Evolutionary conservation across 2,797 vertebrate genomes (phyloP).

Genomic region (Argya squamiceps): DNA sequence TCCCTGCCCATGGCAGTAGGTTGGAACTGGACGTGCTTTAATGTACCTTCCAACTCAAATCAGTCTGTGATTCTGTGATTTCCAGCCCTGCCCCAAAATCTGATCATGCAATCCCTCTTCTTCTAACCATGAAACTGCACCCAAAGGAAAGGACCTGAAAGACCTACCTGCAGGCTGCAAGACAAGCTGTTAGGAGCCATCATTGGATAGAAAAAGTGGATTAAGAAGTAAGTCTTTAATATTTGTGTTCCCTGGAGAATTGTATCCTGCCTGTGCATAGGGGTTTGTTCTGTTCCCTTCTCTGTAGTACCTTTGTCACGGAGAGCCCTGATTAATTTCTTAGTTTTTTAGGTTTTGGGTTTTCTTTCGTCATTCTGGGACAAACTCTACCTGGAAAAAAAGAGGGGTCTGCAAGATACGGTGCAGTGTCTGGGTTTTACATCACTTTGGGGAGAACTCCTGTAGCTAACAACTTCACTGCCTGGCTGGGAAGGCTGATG

Average conservation of each 20-base stretch:
- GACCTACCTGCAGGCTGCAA: not conserved
- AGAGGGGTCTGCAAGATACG: not conserved
- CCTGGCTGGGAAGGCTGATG: not conserved
- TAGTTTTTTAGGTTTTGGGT: not conserved
- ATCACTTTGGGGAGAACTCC: fast-evolving
- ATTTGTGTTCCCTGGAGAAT: not conserved
- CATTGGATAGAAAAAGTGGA: not conserved
- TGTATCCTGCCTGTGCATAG: not conserved
- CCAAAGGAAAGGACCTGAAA: not conserved
- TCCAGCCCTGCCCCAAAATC: not conserved
- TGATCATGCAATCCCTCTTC: fast-evolving
- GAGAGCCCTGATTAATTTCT: not conserved
- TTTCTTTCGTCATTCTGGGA: not conserved
- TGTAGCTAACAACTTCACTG: not conserved
- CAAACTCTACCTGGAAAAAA: not conserved
- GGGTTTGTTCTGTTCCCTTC: not conserved
- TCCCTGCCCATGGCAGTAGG: not conserved
- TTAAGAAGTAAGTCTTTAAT: not conserved
- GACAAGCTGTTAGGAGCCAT: not conserved
- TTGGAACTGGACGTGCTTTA: not conserved
- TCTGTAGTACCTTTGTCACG: not conserved
- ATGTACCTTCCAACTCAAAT: not conserved
- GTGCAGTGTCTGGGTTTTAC: not conserved
- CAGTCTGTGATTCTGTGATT: not conserved
- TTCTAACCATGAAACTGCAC: fast-evolving